phyloP scores from a whole-genome alignment of 2,113 vertebrate genomes.

The Thunnus thynnus region DNA sequence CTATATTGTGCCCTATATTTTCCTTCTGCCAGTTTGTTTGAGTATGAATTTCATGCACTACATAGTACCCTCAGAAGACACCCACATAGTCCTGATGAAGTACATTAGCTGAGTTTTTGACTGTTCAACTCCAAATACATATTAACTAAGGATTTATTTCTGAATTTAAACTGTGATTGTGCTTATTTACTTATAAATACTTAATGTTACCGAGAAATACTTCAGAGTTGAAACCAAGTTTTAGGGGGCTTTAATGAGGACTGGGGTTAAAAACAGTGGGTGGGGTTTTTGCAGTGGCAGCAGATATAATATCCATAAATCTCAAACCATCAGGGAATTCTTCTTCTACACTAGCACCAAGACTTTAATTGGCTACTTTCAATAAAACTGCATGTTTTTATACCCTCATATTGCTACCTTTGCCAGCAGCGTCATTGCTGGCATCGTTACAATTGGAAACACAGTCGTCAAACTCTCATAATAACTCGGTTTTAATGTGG shows the following conservation, averaged over 20 bases:
- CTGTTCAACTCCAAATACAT: too few relatives aligned
- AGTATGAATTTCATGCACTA: too few relatives aligned
- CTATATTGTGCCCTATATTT: too few relatives aligned
- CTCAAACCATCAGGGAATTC: background rate
- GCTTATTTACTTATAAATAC: background rate
- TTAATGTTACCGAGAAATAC: background rate
- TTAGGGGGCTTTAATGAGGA: background rate
- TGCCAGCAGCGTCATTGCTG: conserved; percentile 3
- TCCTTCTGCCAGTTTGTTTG: too few relatives aligned
- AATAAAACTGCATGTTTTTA: conserved; percentile 32
- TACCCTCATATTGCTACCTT: conserved; percentile 15
- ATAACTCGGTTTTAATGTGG: conserved; percentile 3
- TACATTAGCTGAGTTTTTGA: too few relatives aligned
- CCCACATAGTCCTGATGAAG: too few relatives aligned
- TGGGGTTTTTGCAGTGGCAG: conserved; percentile 10
- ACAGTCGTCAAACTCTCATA: conserved; percentile 11
- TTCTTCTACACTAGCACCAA: conserved; percentile 18
- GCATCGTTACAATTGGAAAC: conserved; percentile 17
- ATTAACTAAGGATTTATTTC: too few relatives aligned
- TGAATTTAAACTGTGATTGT: too few relatives aligned
- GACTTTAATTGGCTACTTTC: conserved; percentile 30
- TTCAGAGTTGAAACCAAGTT: background rate
- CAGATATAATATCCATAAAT: conserved; percentile 6
- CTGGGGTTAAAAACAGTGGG: background rate
- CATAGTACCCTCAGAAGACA: too few relatives aligned